Evolutionary conservation across 35 echinoderm and acorn worm genomes (phyloP), one percentile per base, ranked within the genome.

Genomic region (Apostichopus japonicus): DNA sequence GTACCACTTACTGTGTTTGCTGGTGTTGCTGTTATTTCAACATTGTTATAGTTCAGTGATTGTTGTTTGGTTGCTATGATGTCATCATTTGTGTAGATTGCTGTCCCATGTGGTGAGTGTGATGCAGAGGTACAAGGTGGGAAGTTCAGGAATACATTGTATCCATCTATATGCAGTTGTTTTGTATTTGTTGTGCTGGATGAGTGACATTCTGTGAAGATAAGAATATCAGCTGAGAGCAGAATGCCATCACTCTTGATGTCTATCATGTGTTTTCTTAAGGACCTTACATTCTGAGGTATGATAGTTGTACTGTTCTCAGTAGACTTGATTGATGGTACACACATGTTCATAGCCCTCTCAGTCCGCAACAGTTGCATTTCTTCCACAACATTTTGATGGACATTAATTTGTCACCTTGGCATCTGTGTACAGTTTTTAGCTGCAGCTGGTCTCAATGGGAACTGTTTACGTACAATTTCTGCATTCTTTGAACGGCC

Each of bases 361-460:
- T 79, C 63, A 19, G 78, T 80, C 14, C 91, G 19, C 54, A 92
- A 54, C 5, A 4, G 5, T 84, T 83, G 54, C 91, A 92, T 92
- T 83, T 92, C 91, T 51, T 25, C 10, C 16, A 84, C 19, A 65
- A 84, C 91, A 10, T 63, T 84, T 53, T 65, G 78, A 72, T 92
- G 56, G 6, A 92, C 78, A 65, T 25, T 63, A 5, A 84, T 72
- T 44, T 90, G 16, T 90, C 67, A 65, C 92, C 92, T 90, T 94
- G 92, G 81, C 84, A 90, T 90, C 86, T 88, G 56, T 94, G 92
- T 5, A 94, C 84, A 61, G 92, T 94, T 79, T 79, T 79, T 22
- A 44, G 86, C 92, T 11, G 86, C 19, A 10, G 72, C 83, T 58
- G 86, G 92, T 56, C 82, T 44, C 10, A 93, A 16, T 23, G 93